Conservation (phyloP, 1,140 invertebrate species). For the Drosophila equinoxialis region DNA sequence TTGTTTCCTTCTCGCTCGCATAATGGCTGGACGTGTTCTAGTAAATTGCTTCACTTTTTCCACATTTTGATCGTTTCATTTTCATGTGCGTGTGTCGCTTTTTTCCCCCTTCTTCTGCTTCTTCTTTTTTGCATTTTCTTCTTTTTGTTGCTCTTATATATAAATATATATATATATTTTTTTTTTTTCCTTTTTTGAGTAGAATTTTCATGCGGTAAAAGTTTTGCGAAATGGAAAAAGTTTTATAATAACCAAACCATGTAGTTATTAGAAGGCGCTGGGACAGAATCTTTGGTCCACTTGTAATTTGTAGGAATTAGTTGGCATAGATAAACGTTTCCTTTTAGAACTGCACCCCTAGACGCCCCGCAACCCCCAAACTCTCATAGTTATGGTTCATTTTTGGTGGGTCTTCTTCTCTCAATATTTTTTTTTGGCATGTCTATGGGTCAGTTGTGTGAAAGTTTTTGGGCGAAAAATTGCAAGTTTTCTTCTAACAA, state of each 20-base stretch:
- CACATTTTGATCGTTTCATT: constrained; percentile 61
- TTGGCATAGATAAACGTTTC: constrained; percentile 38
- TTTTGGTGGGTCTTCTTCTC: neutral
- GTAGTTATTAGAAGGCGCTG: constrained; percentile 52
- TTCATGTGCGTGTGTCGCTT: constrained; percentile 46
- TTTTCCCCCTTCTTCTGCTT: neutral
- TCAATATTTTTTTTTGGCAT: neutral
- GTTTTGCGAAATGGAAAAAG: constrained; percentile 59
- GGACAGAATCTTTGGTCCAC: constrained; percentile 43
- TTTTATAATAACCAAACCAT: constrained; percentile 61
- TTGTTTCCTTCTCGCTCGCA: neutral
- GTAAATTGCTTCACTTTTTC: constrained; percentile 59
- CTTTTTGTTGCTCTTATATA: neutral
- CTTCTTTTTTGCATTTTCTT: neutral
- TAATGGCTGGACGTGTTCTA: constrained; percentile 48
- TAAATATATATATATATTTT: neutral
- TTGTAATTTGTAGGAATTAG: constrained; percentile 57
- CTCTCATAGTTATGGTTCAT: constrained; percentile 4
- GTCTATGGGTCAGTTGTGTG: constrained; percentile 30
- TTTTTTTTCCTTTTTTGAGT: neutral
- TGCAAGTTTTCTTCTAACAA: constrained; percentile 27
- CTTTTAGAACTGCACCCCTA: neutral
- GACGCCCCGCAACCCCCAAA: neutral
- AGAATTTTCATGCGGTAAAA: constrained; percentile 48
- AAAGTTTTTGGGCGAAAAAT: constrained; percentile 17